These are phyloP conservation scores for Philereme transversata DNA, from an alignment of 2,888 invertebrate genomes.

Conservation along the genomic window DNA sequence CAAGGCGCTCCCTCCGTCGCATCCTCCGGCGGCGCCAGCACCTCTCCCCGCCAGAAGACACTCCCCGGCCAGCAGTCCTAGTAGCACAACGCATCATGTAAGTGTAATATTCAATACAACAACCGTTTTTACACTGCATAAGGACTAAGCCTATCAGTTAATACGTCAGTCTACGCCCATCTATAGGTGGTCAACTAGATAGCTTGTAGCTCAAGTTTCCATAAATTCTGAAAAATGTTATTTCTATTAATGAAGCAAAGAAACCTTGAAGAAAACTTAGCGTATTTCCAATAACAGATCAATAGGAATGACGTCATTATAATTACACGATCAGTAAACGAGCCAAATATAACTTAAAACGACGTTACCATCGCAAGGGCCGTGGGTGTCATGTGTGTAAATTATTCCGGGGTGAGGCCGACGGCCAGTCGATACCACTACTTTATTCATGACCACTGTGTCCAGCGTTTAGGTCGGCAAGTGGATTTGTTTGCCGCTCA, in stretches of 20 bases:
- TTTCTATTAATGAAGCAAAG: too few relatives aligned
- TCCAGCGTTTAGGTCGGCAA: conserved; percentile 62
- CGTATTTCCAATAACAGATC: conserved; percentile 33
- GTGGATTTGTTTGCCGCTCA: conserved; percentile 53
- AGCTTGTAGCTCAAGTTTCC: too few relatives aligned
- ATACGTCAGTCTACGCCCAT: too few relatives aligned
- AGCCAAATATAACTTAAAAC: conserved; percentile 33
- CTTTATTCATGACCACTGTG: conserved; percentile 77
- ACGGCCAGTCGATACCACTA: conserved; percentile 74
- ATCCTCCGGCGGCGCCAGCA: conserved; percentile 77
- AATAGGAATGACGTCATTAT: conserved; percentile 40
- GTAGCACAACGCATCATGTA: conserved; percentile 91
- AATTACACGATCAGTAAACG: conserved; percentile 44
- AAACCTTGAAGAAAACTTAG: conserved; percentile 19
- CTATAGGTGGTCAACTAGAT: too few relatives aligned
- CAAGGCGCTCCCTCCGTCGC: conserved; percentile 76
- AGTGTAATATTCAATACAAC: conserved; percentile 35
- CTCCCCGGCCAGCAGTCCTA: conserved; percentile 90
- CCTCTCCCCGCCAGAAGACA: conserved; percentile 79
- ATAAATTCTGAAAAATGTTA: too few relatives aligned
- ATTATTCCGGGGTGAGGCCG: conserved; percentile 73
- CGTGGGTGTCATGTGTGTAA: conserved; percentile 65
- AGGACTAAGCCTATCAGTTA: too few relatives aligned
- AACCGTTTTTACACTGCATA: too few relatives aligned
- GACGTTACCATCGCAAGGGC: conserved; percentile 39